Percentiles rank a stretch among this genome's conserved stretches.
Evolutionary conservation across 2,888 invertebrate species (phyloP).

Genomic region (Lingula anatina): DNA sequence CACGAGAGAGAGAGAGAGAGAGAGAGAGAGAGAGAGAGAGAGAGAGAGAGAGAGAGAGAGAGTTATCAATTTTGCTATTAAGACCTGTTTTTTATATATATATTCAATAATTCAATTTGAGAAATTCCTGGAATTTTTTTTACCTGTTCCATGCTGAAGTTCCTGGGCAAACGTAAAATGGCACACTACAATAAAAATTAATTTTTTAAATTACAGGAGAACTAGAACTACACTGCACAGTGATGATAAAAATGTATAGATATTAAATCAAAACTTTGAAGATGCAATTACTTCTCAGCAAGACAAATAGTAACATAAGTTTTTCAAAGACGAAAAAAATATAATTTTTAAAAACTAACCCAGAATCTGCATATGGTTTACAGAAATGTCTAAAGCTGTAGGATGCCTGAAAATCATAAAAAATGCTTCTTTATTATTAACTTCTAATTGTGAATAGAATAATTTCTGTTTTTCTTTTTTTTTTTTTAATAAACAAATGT

Average conservation of each 20-base stretch:
- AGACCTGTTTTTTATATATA: neutral
- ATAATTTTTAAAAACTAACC: constrained; percentile 25
- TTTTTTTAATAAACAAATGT: too few species aligned
- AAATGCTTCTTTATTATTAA: neutral
- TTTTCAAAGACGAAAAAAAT: too few species aligned
- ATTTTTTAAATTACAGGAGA: too few species aligned
- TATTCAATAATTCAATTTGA: neutral
- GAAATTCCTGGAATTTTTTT: neutral
- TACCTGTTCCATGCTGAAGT: constrained; percentile 61
- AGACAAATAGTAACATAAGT: neutral
- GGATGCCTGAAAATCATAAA: constrained; percentile 26
- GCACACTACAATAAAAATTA: constrained; percentile 28
- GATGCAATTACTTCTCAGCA: neutral
- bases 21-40: too few species aligned
- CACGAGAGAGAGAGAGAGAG: too few species aligned
- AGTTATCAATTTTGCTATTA: too few species aligned
- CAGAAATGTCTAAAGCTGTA: constrained; percentile 44
- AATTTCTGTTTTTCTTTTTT: neutral
- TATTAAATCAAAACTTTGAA: neutral
- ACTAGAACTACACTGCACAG: too few species aligned
- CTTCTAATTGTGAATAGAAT: neutral
- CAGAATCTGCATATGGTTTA: constrained; percentile 46
- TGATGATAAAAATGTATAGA: neutral
- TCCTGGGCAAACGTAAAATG: constrained; percentile 59
- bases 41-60: too few species aligned